These are phyloP conservation scores for Paguma larvata DNA, from an alignment of 2,797 vertebrate species.

Conservation along the genomic window DNA sequence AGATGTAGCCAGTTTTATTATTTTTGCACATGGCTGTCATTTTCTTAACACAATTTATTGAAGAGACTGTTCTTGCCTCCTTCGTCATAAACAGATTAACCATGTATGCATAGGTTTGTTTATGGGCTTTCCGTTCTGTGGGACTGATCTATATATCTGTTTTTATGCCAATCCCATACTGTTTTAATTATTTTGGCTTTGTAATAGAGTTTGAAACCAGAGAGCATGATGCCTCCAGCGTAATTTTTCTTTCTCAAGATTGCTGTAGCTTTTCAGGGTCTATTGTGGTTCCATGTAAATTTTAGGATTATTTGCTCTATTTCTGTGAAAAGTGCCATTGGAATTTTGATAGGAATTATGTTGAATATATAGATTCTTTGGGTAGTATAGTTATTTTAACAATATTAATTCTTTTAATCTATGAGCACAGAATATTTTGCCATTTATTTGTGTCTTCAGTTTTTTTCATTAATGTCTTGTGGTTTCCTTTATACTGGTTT, in stretches of 20 bases:
- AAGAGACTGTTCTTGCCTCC: neutral
- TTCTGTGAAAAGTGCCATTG: neutral
- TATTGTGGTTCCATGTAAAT: neutral
- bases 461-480: neutral
- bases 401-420: neutral
- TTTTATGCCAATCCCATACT: neutral
- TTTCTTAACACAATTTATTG: neutral
- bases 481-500: neutral
- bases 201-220: neutral
- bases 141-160: neutral
- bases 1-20: neutral
- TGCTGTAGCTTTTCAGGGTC: neutral
- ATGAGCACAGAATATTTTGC: neutral
- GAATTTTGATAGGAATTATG: neutral
- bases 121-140: neutral
- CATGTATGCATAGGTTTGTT: neutral
- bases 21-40: neutral
- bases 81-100: neutral
- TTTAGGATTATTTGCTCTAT: neutral
- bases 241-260: neutral
- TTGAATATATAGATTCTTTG: neutral
- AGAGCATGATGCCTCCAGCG: neutral
- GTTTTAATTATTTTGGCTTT: neutral
- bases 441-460: neutral
- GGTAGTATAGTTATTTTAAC: neutral